phyloP scores from a whole-genome alignment of 1,140 invertebrate species.

The Orius insidiosus region DNA sequence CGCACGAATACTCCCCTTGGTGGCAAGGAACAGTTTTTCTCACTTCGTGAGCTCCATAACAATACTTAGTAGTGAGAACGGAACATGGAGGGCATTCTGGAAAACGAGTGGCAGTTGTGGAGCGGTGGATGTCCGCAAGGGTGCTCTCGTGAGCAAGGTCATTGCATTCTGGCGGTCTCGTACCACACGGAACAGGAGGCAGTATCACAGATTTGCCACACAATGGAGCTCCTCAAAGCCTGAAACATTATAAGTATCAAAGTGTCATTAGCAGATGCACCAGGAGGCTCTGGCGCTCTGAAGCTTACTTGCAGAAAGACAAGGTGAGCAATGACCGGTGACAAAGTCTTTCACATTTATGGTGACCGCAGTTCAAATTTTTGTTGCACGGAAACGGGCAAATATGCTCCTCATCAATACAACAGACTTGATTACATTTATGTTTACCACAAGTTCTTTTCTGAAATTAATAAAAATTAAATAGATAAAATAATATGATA shows the following conservation, averaged over 20 bases:
- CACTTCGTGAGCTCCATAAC: too few species aligned
- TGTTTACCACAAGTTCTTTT: too few species aligned
- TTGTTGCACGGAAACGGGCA: constrained; percentile 77
- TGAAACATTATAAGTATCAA: constrained; percentile 23
- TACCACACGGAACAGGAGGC: constrained; percentile 89
- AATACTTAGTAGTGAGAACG: constrained; percentile 28
- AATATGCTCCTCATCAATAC: constrained; percentile 67
- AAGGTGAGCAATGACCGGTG: constrained; percentile 80
- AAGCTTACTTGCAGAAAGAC: too few species aligned
- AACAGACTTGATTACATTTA: too few species aligned
- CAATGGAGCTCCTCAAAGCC: constrained; percentile 84
- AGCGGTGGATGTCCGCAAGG: constrained; percentile 62
- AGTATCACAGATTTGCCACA: constrained; percentile 65
- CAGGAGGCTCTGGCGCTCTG: too few species aligned
- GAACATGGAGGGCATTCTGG: constrained; percentile 79
- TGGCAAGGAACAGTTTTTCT: too few species aligned
- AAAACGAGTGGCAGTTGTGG: constrained; percentile 63
- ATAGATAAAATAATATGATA: too few species aligned
- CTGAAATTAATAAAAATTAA: constrained; percentile 73
- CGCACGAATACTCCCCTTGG: too few species aligned
- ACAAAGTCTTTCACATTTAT: constrained; percentile 77
- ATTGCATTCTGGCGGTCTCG: constrained; percentile 59
- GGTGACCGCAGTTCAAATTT: constrained; percentile 63
- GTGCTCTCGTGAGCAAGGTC: constrained; percentile 60
- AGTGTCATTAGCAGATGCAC: constrained; percentile 57